Base-by-base conservation (phyloP, 2,888 invertebrate species). In the Ormyrus labotus region DNA sequence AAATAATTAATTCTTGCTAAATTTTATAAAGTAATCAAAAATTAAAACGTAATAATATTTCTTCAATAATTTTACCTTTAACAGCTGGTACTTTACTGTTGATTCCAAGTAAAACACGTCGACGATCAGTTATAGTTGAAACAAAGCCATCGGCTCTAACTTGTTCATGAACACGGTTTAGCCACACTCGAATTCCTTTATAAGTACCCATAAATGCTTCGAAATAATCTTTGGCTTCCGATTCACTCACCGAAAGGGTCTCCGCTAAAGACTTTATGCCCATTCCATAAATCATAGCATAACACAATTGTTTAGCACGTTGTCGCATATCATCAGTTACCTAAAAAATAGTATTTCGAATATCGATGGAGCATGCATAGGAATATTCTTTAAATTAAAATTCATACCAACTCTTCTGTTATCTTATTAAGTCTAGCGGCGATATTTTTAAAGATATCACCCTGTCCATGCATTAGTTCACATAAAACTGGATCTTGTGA, bases 221-320 rank as follows among this genome's bases (percentile, higher is more conserved):
- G 89, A 96, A 94, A 90, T 99, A 96, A 71, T 93, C 92, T 4
- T 92, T 92, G 0, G 99, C 98, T 86, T 97, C 96, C 67, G 94
- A 92, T 90, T 96, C 96, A 0, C 93, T 93, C 9, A 98, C 94
- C 77, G 94, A 94, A 55, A 99, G 92, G 83, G 95, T 94, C 81
- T 96, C 96, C 0, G 96, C 94, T 51, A 99, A 92, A 0, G 96
- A 93, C 87, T 94, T 96, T 80, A 94, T 93, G 2, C 99, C 98
- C 95, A 99, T 99, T 7, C 99, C 99, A 90, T 99, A 99, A 78
- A 99, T 95, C 87, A 99, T 97, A 6, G 98, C 99, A 91, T 99
- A 99, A 89, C 98, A 98, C 51, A 99, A 93, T 91, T 97, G 95
- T 91, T 98, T 98, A 5, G 98, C 96, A 87, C 95, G 95, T 87